These are phyloP conservation scores for Leucophenga montana DNA, from an alignment of 2,888 invertebrate genomes.

Conservation along the genomic window DNA sequence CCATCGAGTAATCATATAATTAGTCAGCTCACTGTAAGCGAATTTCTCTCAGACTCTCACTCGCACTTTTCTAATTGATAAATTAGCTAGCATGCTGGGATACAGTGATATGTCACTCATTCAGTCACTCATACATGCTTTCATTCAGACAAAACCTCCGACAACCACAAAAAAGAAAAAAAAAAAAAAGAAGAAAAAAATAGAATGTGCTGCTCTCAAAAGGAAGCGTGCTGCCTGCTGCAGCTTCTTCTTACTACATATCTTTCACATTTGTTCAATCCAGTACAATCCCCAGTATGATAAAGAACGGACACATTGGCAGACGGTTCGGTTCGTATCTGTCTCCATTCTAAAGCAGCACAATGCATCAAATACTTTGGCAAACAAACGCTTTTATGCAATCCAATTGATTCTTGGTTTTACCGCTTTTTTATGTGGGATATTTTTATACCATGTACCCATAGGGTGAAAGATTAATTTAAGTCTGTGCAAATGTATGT, in stretches of 20 bases:
- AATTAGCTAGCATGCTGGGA: constrained; percentile 62
- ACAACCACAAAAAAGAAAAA: not conserved
- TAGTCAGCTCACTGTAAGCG: not conserved
- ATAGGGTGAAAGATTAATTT: too few species aligned
- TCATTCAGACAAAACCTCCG: not conserved
- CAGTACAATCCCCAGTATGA: not conserved
- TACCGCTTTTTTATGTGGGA: not conserved
- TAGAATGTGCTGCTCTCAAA: not conserved
- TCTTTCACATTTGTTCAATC: constrained; percentile 17
- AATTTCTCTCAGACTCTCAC: not conserved
- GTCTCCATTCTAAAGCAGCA: too few species aligned
- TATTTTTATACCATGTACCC: too few species aligned
- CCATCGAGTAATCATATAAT: constrained; percentile 4
- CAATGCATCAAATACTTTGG: constrained; percentile 18
- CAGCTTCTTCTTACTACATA: constrained; percentile 25
- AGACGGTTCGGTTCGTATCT: not conserved
- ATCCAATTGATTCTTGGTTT: constrained; percentile 41
- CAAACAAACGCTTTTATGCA: constrained; percentile 22
- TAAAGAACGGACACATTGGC: not conserved
- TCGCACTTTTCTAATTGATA: constrained; percentile 52
- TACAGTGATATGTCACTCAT: constrained; percentile 17
- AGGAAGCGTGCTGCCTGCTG: constrained; percentile 3
- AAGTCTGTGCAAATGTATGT: too few species aligned
- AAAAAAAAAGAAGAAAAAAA: not conserved
- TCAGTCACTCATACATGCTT: not conserved